Percentiles rank a stretch among this genome's conserved stretches.
phyloP scores from a whole-genome alignment of 2,797 vertebrate species.

The Enteromius radiatus region DNA sequence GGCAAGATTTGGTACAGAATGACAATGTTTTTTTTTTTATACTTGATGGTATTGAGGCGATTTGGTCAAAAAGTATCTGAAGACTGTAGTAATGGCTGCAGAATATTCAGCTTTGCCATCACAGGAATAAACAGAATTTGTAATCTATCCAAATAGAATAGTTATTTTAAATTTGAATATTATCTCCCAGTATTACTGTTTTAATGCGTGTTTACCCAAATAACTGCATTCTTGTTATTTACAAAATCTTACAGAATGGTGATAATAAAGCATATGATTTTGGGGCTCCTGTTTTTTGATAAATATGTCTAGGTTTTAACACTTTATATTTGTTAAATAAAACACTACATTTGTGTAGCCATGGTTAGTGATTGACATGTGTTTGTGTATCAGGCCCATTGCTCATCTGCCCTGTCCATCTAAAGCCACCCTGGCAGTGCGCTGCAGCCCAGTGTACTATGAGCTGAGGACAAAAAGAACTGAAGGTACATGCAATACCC shows the following conservation, averaged over 20 bases:
- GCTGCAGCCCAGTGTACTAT: conserved; percentile 94
- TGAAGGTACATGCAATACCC: conserved; percentile 68
- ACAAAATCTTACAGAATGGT: background rate
- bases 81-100: background rate
- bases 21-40: too few species aligned
- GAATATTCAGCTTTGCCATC: background rate
- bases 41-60: too few species aligned
- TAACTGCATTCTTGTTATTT: background rate
- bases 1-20: too few species aligned
- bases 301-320: background rate
- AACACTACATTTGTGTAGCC: too few species aligned
- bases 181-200: background rate
- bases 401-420: conserved; percentile 92
- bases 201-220: background rate
- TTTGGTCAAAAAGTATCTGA: background rate
- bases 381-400: conserved; percentile 79
- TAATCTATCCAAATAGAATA: background rate
- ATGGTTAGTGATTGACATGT: conserved; percentile 4
- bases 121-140: background rate
- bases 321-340: too few species aligned
- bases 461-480: conserved; percentile 81
- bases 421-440: conserved; percentile 94
- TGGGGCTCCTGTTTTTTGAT: background rate
- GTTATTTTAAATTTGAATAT: background rate
- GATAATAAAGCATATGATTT: background rate